A percentile compares a stretch with the other conserved stretches of the same genome.
phyloP scores from a whole-genome alignment of 2,888 invertebrate genomes.

The Seira ritae region DNA sequence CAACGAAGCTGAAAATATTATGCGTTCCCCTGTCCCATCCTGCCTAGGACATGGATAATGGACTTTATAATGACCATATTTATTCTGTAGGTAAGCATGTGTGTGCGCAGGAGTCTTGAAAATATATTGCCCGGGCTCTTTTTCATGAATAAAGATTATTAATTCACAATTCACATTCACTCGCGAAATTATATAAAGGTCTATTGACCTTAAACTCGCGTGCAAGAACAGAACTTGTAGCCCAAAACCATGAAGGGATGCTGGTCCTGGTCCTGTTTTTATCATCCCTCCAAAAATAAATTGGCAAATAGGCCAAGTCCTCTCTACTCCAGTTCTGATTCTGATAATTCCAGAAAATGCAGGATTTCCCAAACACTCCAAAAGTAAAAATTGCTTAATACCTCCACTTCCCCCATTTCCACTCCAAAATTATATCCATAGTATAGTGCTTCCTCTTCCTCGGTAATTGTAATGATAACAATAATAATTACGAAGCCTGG shows the following conservation, averaged over 20 bases:
- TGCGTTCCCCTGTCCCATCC: neutral
- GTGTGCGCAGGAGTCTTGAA: neutral
- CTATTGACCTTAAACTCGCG: neutral
- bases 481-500: neutral
- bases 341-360: neutral
- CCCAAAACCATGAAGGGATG: neutral
- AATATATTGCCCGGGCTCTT: no score
- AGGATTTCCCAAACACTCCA: neutral
- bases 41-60: neutral
- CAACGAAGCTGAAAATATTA: neutral
- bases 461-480: neutral
- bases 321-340: no score
- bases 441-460: no score
- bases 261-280: no score
- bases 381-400: neutral
- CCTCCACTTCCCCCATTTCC: neutral
- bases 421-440: neutral
- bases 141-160: no score
- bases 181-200: no score
- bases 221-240: neutral
- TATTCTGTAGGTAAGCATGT: neutral
- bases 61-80: neutral
- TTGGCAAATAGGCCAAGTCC: no score
- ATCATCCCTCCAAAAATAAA: no score
- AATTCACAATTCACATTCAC: no score